Percentiles rank a stretch among this genome's conserved stretches.
Conservation (phyloP, 2,888 invertebrate species). For the Pycnomerus fuliginosus region DNA sequence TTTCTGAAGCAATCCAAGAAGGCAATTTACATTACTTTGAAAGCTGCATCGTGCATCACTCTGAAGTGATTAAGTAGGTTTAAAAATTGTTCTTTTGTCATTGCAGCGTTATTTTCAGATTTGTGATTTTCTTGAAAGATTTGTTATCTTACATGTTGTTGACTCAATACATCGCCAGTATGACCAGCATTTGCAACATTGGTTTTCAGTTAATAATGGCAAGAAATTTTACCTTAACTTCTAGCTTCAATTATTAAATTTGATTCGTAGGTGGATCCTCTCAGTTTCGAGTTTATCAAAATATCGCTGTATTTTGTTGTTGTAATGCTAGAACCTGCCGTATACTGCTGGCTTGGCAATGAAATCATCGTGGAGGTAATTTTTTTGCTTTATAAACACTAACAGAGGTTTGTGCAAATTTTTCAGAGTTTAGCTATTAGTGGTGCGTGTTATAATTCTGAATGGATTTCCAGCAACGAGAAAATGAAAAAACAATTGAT, state of each 20-base stretch:
- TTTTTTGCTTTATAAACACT: too few relatives aligned
- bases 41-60: too few relatives aligned
- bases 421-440: not conserved
- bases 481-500: not conserved
- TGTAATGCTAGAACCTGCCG: not conserved
- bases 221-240: not conserved
- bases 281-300: not conserved
- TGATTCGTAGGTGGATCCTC: not conserved
- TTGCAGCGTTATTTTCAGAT: not conserved
- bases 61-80: too few relatives aligned
- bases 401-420: too few relatives aligned
- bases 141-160: not conserved
- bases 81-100: too few relatives aligned
- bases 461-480: not conserved
- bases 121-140: not conserved
- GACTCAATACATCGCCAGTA: not conserved
- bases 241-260: not conserved
- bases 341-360: not conserved
- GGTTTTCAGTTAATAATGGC: not conserved
- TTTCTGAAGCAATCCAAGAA: not conserved
- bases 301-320: not conserved
- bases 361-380: not conserved
- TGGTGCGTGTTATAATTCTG: not conserved
- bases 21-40: too few relatives aligned
- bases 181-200: not conserved